These are phyloP conservation scores for Phthorimaea operculella DNA, from an alignment of 1,140 invertebrate genomes.

Conservation along the genomic window DNA sequence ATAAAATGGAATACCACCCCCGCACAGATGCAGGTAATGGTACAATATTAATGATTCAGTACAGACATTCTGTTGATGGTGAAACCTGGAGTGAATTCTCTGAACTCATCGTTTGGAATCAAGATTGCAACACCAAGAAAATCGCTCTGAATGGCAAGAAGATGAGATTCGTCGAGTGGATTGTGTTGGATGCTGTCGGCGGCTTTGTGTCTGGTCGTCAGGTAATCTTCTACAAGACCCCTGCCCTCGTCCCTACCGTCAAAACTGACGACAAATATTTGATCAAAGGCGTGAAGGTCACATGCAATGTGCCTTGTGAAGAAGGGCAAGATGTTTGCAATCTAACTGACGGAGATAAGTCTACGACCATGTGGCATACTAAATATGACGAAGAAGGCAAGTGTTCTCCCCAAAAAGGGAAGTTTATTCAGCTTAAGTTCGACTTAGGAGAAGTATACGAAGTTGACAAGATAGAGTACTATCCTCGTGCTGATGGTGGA, in stretches of 20 bases:
- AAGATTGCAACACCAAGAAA: constrained; percentile 29
- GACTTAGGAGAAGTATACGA: constrained; percentile 38
- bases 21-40: constrained; percentile 45
- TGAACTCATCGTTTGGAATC: constrained; percentile 22
- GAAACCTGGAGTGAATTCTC: constrained; percentile 31
- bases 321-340: constrained; percentile 35
- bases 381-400: constrained; percentile 25
- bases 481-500: constrained; percentile 37
- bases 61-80: constrained; percentile 31
- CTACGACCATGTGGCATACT: constrained; percentile 43
- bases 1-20: constrained; percentile 39
- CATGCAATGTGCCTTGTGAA: constrained; percentile 43
- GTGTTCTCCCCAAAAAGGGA: constrained; percentile 18
- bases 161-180: constrained; percentile 40
- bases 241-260: not conserved
- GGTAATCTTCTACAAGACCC: constrained; percentile 3
- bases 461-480: constrained; percentile 39
- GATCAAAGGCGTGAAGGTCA: constrained; percentile 32
- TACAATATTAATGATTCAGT: constrained; percentile 37
- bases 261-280: constrained; percentile 17
- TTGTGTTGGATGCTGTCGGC: constrained; percentile 29
- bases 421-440: constrained; percentile 30
- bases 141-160: constrained; percentile 27
- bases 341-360: constrained; percentile 28
- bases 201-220: constrained; percentile 23